Base-by-base conservation (phyloP, 2,113 vertebrate genomes). In the Excalfactoria chinensis region DNA sequence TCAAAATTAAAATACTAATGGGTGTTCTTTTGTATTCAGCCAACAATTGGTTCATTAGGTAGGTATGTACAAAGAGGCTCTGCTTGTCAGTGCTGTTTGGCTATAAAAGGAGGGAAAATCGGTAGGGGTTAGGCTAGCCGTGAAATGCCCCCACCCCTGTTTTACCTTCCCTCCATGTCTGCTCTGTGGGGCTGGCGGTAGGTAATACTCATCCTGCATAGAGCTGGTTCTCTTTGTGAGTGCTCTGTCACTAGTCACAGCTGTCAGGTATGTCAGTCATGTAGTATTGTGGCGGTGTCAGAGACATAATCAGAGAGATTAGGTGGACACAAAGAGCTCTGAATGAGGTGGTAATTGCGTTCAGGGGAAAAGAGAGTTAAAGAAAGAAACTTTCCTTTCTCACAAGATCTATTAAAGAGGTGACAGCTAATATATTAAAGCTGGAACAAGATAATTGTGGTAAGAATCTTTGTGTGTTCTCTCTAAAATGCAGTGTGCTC, bases 381-480 rank as follows among this genome's bases (percentile, higher is more conserved):
- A 98, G 96, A 97, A 98, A 98, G 95, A 96, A 96, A 97, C 95
- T 97, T 96, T 96, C 94, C 94, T 98, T 97, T 98, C 96, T 98
- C 96, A 97, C 97, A 92, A 96, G 96, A 88, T 94, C 97, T 70
- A 53, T 97, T 98, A 97, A 97, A 95, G 96, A 97, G 93, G 97
- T 97, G 97, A 97, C 98, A 97, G 97, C 97, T 97, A 97, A 97
- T 97, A 96, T 96, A 90, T 97, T 97, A 97, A 96, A 95, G 97
- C 96, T 95, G 93, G 94, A 97, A 97, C 97, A 97, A 97, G 97
- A 97, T 97, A 97, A 98, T 97, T 98, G 97, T 96, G 74, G 93
- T 95, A 93, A 91, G 91, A 96, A 97, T 97, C 97, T 97, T 97
- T 97, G 97, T 97, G 92, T 96, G 95, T 98, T 97, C 97, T 96